These are phyloP conservation scores for Chalcis sispes DNA, from an alignment of 2,888 invertebrate species.

Conservation along the genomic window DNA sequence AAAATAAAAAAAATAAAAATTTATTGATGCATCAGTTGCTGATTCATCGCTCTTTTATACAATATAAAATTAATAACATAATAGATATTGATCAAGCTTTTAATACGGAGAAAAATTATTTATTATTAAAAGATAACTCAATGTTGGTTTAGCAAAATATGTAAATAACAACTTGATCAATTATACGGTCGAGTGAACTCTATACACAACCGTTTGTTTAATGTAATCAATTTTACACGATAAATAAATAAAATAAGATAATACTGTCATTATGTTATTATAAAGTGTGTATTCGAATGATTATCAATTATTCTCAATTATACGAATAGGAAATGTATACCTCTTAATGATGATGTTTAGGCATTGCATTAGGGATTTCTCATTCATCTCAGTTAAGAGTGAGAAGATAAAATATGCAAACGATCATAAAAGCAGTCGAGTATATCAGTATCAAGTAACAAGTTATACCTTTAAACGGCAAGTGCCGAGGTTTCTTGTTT, in stretches of 20 bases:
- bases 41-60: constrained; percentile 17
- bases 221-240: too few species aligned
- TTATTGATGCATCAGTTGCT: constrained; percentile 22
- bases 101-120: neutral
- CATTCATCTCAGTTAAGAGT: constrained; percentile 8
- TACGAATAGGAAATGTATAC: neutral
- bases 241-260: neutral
- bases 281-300: neutral
- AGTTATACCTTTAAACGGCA: constrained; percentile 43
- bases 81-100: constrained; percentile 17
- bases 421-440: constrained; percentile 30
- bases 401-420: constrained; percentile 45
- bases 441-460: constrained; percentile 48
- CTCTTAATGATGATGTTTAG: neutral
- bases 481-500: constrained; percentile 45
- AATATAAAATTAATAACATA: constrained; percentile 22
- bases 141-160: too few species aligned
- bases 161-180: too few species aligned
- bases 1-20: too few species aligned
- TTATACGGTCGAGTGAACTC: too few species aligned
- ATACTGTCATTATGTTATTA: neutral
- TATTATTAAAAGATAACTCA: neutral
- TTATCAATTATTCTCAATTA: neutral
- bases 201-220: too few species aligned
- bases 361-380: neutral